Evolutionary conservation across 2,797 vertebrate species (phyloP), one percentile per base, ranked within the genome.

Genomic region (Coluber constrictor): DNA sequence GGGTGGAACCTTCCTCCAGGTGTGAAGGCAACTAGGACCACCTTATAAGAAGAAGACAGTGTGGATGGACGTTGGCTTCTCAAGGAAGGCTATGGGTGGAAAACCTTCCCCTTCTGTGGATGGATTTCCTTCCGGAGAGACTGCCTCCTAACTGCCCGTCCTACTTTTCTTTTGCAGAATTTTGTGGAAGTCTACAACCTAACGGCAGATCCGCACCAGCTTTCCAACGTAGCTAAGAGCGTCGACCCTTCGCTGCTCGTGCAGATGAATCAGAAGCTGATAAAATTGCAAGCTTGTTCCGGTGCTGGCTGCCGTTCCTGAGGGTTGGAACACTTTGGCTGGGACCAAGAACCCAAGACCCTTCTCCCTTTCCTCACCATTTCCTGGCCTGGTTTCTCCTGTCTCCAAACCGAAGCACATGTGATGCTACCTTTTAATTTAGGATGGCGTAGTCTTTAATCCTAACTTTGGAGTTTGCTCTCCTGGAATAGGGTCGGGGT

Each of bases 131-230:
- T 63, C 29, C 0, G 27, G 37, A 43, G 18, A 32, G 18, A 15
- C 47, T 47, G 11, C 1, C 16, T 13, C 79, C 47, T 56, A 16
- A 2, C n/a, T 37, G 0, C 86, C 3, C n/a, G 10, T 55, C 11
- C 56, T 13, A 32, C 60, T 87, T 87, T 32, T 88, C 59, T 83
- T 43, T 63, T 83, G 8, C n/a, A 98, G 98, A 97, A 98, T 90
- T 98, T 98, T 83, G 98, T 98, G 15, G 98, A 98, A 94, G 98
- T 98, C 4, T 98, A 98, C 93, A 98, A 98, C 88, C 92, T 98
- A 93, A 98, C 98, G 0, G 97, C 97, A 3, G 98, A 98, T 95
- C 98, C 98, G 3, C 98, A 96, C 95, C 98, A 98, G 97, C 97
- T 98, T 55, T 98, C 90, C 15, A 98, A 98, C 94, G 97, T 98